A percentile compares a stretch with the other conserved stretches of the same genome.
Conservation (phyloP, 2,888 invertebrate species). For the Hecatera dysodea region DNA sequence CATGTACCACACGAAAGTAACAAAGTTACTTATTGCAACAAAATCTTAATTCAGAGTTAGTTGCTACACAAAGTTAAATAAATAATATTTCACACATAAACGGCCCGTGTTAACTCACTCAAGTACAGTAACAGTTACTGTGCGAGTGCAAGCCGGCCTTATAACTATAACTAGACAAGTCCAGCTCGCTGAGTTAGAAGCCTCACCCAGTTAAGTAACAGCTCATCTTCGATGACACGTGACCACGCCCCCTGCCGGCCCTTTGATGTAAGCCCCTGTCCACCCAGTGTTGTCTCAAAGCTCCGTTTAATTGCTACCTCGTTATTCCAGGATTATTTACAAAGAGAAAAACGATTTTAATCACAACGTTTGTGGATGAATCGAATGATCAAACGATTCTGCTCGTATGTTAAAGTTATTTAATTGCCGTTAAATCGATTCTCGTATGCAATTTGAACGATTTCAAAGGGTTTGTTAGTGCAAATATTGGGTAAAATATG, state of each 20-base stretch:
- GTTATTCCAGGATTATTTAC: conserved; percentile 91
- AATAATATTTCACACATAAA: no score
- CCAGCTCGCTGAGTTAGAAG: conserved; percentile 35
- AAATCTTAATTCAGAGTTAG: no score
- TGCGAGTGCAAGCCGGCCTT: no score
- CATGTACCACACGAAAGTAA: no score
- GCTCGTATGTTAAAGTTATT: conserved; percentile 74
- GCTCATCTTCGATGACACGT: conserved; percentile 78
- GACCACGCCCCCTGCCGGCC: conserved; percentile 68
- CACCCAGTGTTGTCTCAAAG: conserved; percentile 84
- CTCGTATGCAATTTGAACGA: conserved; percentile 60
- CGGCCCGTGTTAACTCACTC: no score
- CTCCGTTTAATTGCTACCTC: conserved; percentile 89
- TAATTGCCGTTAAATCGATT: conserved; percentile 82
- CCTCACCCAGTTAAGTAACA: conserved; percentile 53
- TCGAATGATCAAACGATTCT: conserved; percentile 81
- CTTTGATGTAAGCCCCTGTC: conserved; percentile 84
- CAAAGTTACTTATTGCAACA: no score
- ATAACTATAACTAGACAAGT: not conserved
- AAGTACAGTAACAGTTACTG: no score
- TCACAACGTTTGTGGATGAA: conserved; percentile 75
- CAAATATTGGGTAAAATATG: conserved; percentile 40
- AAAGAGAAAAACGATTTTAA: conserved; percentile 80
- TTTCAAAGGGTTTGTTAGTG: conserved; percentile 52
- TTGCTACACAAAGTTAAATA: no score